Evolutionary conservation across 2,113 vertebrate species (phyloP).

Genomic region (Crotophaga sulcirostris): DNA sequence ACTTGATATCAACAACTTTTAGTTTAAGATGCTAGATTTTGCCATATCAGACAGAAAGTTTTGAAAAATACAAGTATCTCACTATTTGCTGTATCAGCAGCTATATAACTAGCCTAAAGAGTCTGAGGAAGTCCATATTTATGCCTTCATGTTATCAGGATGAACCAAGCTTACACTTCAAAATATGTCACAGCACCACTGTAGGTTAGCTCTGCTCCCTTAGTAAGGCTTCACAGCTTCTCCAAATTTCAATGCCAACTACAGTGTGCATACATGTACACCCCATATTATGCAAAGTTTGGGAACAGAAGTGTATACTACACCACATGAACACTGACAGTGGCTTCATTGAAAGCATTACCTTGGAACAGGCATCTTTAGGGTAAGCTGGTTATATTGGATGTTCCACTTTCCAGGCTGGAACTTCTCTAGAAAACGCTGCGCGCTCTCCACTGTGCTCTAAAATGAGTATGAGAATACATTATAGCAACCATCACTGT

Average conservation of each 20-base stretch:
- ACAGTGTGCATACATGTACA: neutral
- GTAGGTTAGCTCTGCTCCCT: neutral
- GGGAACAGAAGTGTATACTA: neutral
- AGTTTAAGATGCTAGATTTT: neutral
- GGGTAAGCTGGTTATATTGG: conserved; percentile 82
- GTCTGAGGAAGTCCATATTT: neutral
- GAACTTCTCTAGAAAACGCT: conserved; percentile 84
- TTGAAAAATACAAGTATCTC: neutral
- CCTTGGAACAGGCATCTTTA: conserved; percentile 90
- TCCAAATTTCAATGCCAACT: neutral
- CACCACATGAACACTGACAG: neutral
- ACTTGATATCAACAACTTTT: neutral
- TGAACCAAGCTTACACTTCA: neutral
- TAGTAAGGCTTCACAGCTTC: neutral
- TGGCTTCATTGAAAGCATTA: conserved; percentile 48
- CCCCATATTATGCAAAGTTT: neutral
- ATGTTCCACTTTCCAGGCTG: conserved; percentile 89
- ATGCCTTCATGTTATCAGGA: neutral
- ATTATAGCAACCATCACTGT: neutral
- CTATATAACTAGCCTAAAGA: neutral
- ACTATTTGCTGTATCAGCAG: neutral
- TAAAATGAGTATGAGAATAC: conserved; percentile 50
- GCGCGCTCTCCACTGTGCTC: conserved; percentile 94
- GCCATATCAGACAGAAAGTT: neutral
- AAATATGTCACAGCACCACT: neutral